These are phyloP conservation scores for Peromyscus californicus DNA, from an alignment of 2,113 vertebrate genomes.

Conservation along the genomic window DNA sequence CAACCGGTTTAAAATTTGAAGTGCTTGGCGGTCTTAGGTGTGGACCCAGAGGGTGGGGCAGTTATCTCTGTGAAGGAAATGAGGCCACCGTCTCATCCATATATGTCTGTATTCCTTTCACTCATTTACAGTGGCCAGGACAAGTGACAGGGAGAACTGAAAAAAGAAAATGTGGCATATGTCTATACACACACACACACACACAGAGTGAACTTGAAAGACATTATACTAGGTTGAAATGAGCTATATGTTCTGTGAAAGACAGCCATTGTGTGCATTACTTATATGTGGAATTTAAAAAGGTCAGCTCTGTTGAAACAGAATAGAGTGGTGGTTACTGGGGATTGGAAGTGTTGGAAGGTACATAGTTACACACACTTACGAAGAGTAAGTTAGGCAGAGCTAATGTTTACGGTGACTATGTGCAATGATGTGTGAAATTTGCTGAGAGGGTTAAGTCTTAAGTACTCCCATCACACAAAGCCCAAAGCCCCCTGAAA, in stretches of 20 bases:
- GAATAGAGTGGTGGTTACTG: no score
- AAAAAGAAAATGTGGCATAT: neutral
- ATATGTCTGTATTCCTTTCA: neutral
- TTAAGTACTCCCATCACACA: neutral
- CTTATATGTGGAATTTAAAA: neutral
- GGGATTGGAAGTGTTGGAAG: neutral
- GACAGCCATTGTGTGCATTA: neutral
- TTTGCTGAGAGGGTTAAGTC: neutral
- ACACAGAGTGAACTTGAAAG: neutral
- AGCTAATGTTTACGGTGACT: neutral
- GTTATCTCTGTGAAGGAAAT: neutral
- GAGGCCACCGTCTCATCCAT: neutral
- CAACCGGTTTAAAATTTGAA: conserved; percentile 26
- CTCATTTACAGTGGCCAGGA: neutral
- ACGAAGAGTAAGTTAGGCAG: neutral
- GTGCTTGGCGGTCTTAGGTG: neutral
- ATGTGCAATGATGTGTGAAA: no score
- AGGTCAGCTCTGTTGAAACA: neutral
- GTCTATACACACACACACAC: neutral
- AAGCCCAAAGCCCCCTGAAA: neutral
- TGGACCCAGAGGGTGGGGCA: neutral
- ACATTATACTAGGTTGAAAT: neutral
- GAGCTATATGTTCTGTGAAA: neutral
- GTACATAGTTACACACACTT: neutral
- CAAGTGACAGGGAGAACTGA: neutral